Conservation (phyloP, 35 echinoderm and acorn worm species). For the Heliocidaris tuberculata region DNA sequence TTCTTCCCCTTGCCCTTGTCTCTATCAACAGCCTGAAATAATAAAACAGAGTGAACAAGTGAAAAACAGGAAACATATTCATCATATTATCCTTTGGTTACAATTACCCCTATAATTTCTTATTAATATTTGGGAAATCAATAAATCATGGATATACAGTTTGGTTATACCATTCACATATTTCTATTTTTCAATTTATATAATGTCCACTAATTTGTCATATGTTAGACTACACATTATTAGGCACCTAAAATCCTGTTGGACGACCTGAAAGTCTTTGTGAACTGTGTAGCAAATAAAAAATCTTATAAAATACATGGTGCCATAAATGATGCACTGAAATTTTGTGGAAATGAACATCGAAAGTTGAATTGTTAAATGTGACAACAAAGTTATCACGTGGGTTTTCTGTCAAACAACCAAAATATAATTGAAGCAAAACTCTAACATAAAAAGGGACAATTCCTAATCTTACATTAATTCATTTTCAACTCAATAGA, state of each 20-base stretch:
- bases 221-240: neutral
- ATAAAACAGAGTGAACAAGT: neutral
- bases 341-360: too few relatives aligned
- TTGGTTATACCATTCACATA: neutral
- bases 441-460: neutral
- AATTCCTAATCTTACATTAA: neutral
- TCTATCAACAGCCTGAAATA: conserved; percentile 85
- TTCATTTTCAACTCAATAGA: neutral
- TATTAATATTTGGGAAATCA: neutral
- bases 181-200: neutral
- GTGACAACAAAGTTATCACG: neutral
- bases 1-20: conserved; percentile 99
- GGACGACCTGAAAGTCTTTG: neutral
- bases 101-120: neutral
- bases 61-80: neutral
- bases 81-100: neutral
- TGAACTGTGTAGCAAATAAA: neutral
- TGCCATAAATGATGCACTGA: neutral
- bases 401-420: neutral
- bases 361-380: neutral
- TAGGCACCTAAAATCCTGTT: neutral
- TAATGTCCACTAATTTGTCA: neutral
- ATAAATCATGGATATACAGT: neutral
- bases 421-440: neutral
- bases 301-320: neutral